phyloP scores from a whole-genome alignment of 2,888 invertebrate species.

The Callimorpha dominula region DNA sequence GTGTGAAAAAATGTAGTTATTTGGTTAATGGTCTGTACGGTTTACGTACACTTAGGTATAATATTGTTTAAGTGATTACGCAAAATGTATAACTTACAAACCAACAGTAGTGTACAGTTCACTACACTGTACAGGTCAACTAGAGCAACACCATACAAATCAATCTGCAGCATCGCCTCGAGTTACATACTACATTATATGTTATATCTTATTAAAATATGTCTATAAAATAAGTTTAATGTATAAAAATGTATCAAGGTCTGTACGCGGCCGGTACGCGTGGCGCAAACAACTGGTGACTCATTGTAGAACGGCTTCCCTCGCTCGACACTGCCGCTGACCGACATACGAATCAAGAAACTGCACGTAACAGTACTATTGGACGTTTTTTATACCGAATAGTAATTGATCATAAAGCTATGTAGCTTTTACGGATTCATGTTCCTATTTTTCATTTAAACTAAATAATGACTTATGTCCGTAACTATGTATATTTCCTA shows the following conservation, averaged over 20 bases:
- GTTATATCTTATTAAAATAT: not conserved
- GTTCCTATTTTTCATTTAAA: slow-evolving; percentile 3
- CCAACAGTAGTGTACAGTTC: no score
- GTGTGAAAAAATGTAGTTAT: not conserved
- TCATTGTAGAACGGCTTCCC: slow-evolving; percentile 74
- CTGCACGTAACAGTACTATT: slow-evolving; percentile 49
- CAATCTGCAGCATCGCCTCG: not conserved
- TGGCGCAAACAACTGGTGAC: slow-evolving; percentile 59
- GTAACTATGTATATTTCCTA: no score
- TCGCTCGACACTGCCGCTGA: slow-evolving; percentile 52
- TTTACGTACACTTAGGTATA: no score
- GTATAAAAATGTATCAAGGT: slow-evolving; percentile 34
- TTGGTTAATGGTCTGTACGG: no score
- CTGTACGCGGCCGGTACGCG: slow-evolving; percentile 46
- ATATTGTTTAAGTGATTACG: no score
- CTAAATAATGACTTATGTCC: no score
- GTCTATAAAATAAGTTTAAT: not conserved
- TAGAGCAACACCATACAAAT: not conserved
- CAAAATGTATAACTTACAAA: no score
- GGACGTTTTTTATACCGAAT: slow-evolving; percentile 44
- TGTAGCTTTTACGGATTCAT: slow-evolving; percentile 11
- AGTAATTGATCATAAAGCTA: slow-evolving; percentile 35
- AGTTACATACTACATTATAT: not conserved
- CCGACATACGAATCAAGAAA: slow-evolving; percentile 52
- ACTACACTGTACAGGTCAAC: no score